A percentile compares a stretch with the other conserved stretches of the same genome.
phyloP scores from a whole-genome alignment of 2,888 invertebrate genomes.

The Acrocyrtus sp. region DNA sequence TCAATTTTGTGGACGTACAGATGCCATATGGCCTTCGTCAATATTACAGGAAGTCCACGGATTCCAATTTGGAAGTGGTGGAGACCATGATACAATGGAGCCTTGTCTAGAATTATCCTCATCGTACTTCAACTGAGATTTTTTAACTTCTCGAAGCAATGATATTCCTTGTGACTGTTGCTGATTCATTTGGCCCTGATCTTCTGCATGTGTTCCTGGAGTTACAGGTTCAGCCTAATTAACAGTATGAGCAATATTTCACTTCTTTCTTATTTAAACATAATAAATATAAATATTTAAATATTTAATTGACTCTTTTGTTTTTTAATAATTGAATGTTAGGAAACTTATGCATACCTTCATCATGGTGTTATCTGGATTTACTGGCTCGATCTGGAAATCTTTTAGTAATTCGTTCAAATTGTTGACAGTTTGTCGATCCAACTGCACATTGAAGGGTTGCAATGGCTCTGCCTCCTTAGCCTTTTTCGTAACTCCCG shows the following conservation, averaged over 20 bases:
- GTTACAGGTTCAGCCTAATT: conserved; percentile 45
- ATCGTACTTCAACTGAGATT: conserved; percentile 44
- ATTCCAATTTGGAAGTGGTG: conserved; percentile 96
- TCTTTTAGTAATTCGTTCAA: conserved; percentile 72
- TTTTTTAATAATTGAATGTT: background rate
- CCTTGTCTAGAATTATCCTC: conserved; percentile 65
- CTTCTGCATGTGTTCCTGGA: conserved; percentile 48
- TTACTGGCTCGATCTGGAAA: conserved; percentile 64
- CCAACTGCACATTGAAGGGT: conserved; percentile 81
- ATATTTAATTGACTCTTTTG: background rate
- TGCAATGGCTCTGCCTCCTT: conserved; percentile 80
- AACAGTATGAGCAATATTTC: too few relatives aligned
- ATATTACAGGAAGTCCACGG: conserved; percentile 97
- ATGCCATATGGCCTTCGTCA: conserved; percentile 81
- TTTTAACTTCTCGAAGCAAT: conserved; percentile 48
- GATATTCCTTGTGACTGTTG: conserved; percentile 28
- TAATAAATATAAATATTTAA: background rate
- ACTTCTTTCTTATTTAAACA: background rate
- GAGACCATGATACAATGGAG: conserved; percentile 95
- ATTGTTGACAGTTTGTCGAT: conserved; percentile 75
- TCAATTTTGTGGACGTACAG: conserved; percentile 64
- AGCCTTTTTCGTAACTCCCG: conserved; percentile 84
- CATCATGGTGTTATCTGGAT: conserved; percentile 5
- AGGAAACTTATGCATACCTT: conserved; percentile 31
- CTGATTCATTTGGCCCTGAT: conserved; percentile 1